Base-by-base conservation (phyloP, 2,888 invertebrate genomes). In the Morpho deidamia region DNA sequence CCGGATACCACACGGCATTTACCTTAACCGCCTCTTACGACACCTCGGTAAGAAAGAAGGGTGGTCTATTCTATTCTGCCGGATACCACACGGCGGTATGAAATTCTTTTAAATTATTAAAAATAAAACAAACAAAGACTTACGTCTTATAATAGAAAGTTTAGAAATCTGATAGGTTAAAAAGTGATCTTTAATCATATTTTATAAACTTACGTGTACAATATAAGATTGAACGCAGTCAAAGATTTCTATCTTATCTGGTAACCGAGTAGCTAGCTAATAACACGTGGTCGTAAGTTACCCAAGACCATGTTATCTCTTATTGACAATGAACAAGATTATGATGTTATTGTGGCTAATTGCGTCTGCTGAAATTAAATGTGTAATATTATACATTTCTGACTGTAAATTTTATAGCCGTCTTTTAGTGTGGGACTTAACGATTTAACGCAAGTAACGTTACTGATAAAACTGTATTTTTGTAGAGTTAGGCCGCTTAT, bases 231-330 rank as follows among this genome's bases (percentile, higher is more conserved):
- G 44, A 45, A 11, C 34, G 41, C 38, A 42, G 14, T 53, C 12
- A 32, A 63, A 65, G 66, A 68, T 72, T 23, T 23, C 52, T 64
- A 66, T 70, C 69, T 74, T 81, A 76, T 78, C 81, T 67, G n/a
- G 43, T 53, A 44, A 60, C 61, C 62, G 68, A 69, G 65, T 64
- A 41, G 66, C 66, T 64, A 41, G 66, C 66, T 72, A 65, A 67
- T 64, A 67, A 66, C 59, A 61, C 66, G 62, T 67, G 65, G 56
- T 60, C 61, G 43, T 64, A 59, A 44, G 56, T 63, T 64, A 51
- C 56, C 63, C 62, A 56, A 66, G 58, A 60, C 58, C 56, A 46
- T 58, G 62, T 71, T 76, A 76, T 76, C 72, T 66, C 11, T 45
- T 64, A 60, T 67, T 68, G 64, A 70, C 69, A 72, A 67, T 67